These are phyloP conservation scores for Mustela nigripes DNA, from an alignment of 2,113 vertebrate species.

Conservation along the genomic window DNA sequence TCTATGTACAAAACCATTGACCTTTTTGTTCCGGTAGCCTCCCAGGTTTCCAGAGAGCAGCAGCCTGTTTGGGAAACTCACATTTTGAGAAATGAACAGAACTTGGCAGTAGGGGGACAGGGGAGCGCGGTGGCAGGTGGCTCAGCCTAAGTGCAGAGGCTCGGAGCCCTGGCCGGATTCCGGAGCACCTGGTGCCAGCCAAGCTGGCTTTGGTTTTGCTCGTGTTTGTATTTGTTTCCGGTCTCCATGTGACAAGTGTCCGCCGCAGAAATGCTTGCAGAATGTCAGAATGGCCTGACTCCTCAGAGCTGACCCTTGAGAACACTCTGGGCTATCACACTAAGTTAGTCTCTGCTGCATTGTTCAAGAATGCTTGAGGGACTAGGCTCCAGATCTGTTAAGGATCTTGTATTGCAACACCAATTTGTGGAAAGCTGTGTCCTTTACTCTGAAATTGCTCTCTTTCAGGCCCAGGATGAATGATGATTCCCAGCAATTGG, in stretches of 20 bases:
- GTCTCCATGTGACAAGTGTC: not conserved
- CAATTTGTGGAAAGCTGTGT: not conserved
- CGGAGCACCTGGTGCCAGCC: not conserved
- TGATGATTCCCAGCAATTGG: not conserved
- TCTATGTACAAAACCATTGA: not conserved
- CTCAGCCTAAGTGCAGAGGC: not conserved
- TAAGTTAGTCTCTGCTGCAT: not conserved
- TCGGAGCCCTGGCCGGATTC: not conserved
- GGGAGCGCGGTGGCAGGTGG: not conserved
- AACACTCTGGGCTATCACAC: not conserved
- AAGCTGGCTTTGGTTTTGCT: not conserved
- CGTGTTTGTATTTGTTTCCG: not conserved
- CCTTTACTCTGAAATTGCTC: not conserved
- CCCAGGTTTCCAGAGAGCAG: not conserved
- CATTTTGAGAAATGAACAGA: not conserved
- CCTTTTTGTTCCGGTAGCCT: not conserved
- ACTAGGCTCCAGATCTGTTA: not conserved
- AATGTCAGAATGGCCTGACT: too few relatives aligned
- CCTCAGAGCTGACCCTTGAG: not conserved
- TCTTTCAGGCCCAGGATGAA: not conserved
- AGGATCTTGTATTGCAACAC: constrained; percentile 39
- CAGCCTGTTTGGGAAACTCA: not conserved
- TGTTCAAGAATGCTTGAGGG: not conserved
- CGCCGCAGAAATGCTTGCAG: not conserved
- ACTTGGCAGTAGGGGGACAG: not conserved